These are phyloP conservation scores for Erpetoichthys calabaricus DNA, from an alignment of 2,797 vertebrate genomes.

Conservation along the genomic window DNA sequence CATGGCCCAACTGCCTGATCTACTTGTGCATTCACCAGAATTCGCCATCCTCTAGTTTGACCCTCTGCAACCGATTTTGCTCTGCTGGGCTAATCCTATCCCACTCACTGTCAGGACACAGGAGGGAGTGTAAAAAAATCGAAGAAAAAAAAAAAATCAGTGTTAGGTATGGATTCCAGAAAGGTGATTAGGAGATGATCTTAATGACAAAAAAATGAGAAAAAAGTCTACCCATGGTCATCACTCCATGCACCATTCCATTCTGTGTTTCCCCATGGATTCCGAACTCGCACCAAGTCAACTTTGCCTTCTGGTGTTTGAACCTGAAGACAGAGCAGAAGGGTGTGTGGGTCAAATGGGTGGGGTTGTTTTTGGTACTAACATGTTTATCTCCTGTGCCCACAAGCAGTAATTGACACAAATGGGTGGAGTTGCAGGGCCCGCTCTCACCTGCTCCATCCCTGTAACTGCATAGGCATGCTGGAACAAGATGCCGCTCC, in stretches of 20 bases:
- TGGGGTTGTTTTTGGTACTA: background rate
- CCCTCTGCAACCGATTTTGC: conserved; percentile 30
- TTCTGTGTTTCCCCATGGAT: conserved; percentile 58
- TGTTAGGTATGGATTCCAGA: background rate
- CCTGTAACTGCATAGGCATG: conserved; percentile 59
- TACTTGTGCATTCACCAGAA: conserved; percentile 43
- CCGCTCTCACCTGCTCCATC: conserved; percentile 36
- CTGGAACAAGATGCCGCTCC: conserved; percentile 44
- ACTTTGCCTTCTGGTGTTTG: conserved; percentile 14
- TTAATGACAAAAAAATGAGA: too few species aligned
- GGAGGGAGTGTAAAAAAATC: background rate
- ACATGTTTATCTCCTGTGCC: background rate
- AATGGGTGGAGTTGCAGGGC: background rate
- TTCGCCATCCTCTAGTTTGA: conserved; percentile 45
- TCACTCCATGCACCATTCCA: conserved; percentile 61
- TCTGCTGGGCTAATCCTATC: conserved; percentile 29
- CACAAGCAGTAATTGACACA: background rate
- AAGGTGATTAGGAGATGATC: background rate
- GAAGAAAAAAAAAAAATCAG: background rate
- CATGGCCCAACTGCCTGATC: background rate
- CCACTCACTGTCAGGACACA: conserved; percentile 39
- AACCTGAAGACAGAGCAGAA: conserved; percentile 28
- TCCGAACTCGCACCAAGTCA: conserved; percentile 46
- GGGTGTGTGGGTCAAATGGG: background rate
- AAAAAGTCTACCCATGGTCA: conserved; percentile 23